Evolutionary conservation across 2,797 vertebrate species (phyloP).

Genomic region (Graptemys geographica): DNA sequence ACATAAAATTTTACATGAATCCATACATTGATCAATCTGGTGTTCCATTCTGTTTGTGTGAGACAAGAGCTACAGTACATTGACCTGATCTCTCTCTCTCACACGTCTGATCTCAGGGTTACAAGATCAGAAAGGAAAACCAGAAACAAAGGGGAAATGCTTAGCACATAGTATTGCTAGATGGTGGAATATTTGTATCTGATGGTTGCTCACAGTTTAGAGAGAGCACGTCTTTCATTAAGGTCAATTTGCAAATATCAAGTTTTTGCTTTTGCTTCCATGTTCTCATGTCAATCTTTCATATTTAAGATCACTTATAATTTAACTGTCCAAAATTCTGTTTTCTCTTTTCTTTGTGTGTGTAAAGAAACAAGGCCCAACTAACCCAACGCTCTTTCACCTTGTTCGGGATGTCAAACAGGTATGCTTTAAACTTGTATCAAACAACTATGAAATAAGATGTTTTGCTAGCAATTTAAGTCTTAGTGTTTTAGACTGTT

Average conservation of each 20-base stretch:
- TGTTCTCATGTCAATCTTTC: neutral
- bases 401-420: constrained; percentile 97
- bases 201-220: neutral
- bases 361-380: constrained; percentile 93
- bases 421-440: constrained; percentile 78
- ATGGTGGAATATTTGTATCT: constrained; percentile 10
- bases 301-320: neutral
- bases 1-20: neutral
- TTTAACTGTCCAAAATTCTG: constrained; percentile 27
- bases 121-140: neutral
- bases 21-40: neutral
- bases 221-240: neutral
- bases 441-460: neutral
- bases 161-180: neutral
- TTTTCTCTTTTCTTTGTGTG: neutral
- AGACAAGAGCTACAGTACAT: neutral
- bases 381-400: constrained; percentile 95
- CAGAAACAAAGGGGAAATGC: neutral
- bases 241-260: neutral
- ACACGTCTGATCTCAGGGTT: neutral
- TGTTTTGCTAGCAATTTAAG: neutral
- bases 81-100: neutral
- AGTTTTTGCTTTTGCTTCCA: neutral
- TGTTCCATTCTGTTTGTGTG: neutral
- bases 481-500: neutral